Percentiles rank a stretch among this genome's conserved stretches.
These are phyloP conservation scores for Carassius carassius DNA, from an alignment of 2,113 vertebrate genomes.

Conservation along the genomic window DNA sequence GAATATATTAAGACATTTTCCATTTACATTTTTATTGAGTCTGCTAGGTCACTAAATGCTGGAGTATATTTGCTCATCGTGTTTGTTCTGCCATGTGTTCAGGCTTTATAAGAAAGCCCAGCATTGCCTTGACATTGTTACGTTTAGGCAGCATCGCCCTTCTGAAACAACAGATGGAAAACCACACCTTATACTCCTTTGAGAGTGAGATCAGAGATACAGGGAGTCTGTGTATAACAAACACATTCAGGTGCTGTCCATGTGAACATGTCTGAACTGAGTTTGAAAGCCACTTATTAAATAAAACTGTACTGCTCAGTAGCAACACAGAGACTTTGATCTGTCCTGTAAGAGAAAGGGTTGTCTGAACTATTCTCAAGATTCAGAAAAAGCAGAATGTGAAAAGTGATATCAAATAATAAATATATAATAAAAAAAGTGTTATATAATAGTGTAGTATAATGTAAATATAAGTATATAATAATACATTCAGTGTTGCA, in stretches of 20 bases:
- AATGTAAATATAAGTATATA: too few relatives aligned
- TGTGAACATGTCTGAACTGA: neutral
- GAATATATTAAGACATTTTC: neutral
- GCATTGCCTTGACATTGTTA: neutral
- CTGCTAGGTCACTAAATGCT: neutral
- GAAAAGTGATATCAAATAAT: neutral
- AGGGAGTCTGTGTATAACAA: neutral
- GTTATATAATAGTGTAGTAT: too few relatives aligned
- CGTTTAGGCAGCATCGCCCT: neutral
- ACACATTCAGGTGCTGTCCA: neutral
- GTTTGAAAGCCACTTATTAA: neutral
- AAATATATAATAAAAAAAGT: neutral
- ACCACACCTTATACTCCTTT: slow-evolving; percentile 2
- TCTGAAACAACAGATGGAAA: neutral
- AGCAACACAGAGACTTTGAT: neutral
- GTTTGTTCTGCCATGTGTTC: slow-evolving; percentile 3
- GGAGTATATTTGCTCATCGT: slow-evolving; percentile 7
- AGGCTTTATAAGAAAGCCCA: neutral
- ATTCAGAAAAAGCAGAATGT: neutral
- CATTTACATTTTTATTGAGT: neutral
- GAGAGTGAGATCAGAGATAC: neutral
- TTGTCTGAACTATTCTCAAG: neutral
- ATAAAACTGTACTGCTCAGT: neutral
- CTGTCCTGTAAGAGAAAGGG: neutral
- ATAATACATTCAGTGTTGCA: neutral